These are phyloP conservation scores for Falcunculus frontatus DNA, from an alignment of 2,113 vertebrate species.

Conservation along the genomic window DNA sequence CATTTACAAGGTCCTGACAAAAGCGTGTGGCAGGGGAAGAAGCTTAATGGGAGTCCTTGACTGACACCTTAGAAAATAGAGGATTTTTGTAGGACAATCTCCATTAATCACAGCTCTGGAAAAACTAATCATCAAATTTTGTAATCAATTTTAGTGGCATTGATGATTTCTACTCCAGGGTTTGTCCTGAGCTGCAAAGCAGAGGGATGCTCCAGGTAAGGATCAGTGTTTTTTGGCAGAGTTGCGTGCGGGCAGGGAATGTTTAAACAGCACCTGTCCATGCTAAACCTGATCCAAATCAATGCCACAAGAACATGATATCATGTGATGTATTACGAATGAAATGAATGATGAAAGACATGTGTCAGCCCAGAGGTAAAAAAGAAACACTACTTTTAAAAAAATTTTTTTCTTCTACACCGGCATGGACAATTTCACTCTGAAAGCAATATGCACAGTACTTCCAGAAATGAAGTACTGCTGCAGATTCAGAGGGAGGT, in stretches of 20 bases:
- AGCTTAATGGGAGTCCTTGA: background rate
- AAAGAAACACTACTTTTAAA: background rate
- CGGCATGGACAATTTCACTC: background rate
- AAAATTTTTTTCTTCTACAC: background rate
- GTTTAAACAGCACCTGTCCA: background rate
- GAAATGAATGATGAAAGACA: background rate
- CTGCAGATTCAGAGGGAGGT: background rate
- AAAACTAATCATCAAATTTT: background rate
- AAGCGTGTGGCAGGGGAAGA: background rate
- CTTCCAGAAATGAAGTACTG: background rate
- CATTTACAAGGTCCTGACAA: background rate
- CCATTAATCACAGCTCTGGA: background rate
- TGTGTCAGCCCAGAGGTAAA: background rate
- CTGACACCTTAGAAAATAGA: background rate
- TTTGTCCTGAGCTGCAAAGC: background rate
- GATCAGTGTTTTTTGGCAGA: background rate
- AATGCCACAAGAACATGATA: background rate
- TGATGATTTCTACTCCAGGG: background rate
- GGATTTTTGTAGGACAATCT: background rate
- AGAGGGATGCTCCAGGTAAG: background rate
- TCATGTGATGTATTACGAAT: background rate
- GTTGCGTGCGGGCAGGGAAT: background rate
- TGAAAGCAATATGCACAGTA: background rate
- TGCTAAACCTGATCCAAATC: background rate
- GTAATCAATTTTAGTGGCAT: background rate